A percentile compares a stretch with the other conserved stretches of the same genome.
These are phyloP conservation scores for Clinocottus analis DNA, from an alignment of 2,113 vertebrate genomes.

Conservation along the genomic window DNA sequence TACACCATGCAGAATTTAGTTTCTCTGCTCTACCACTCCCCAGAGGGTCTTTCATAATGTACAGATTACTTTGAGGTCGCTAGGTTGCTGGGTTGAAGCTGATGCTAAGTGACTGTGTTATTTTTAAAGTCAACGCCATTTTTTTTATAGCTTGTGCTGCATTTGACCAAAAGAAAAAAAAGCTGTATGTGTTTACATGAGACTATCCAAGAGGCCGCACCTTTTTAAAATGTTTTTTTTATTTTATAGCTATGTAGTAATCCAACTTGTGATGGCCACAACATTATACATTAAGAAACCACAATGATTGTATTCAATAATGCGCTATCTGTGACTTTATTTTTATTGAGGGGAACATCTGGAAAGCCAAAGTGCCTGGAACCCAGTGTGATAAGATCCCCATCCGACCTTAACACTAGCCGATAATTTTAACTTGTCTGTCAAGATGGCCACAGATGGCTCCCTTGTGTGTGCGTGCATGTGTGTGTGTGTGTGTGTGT, in stretches of 20 bases:
- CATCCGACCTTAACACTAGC: background rate
- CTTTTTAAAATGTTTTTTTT: background rate
- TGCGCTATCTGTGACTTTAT: background rate
- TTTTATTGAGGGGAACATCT: background rate
- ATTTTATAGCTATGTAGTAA: background rate
- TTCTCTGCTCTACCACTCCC: constrained; percentile 42
- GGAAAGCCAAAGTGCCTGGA: background rate
- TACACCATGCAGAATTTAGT: constrained; percentile 58
- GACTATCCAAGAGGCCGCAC: background rate
- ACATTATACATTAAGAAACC: background rate
- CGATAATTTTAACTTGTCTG: constrained; percentile 3
- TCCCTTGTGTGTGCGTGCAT: background rate
- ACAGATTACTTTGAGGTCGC: constrained; percentile 70
- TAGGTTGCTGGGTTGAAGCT: constrained; percentile 67
- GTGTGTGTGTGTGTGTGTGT: background rate
- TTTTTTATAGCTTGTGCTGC: constrained; percentile 29
- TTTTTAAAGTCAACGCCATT: constrained; percentile 55
- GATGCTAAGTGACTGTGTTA: constrained; percentile 60
- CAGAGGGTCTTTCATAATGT: constrained; percentile 65
- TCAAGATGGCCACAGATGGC: constrained; percentile 8
- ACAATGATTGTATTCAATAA: background rate
- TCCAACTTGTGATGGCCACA: background rate
- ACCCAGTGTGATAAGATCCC: background rate
- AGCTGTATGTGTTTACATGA: constrained; percentile 5
- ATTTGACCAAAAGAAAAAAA: constrained; percentile 14